These are phyloP conservation scores for Anadara kagoshimensis DNA, from an alignment of 1,140 invertebrate genomes.

Conservation along the genomic window DNA sequence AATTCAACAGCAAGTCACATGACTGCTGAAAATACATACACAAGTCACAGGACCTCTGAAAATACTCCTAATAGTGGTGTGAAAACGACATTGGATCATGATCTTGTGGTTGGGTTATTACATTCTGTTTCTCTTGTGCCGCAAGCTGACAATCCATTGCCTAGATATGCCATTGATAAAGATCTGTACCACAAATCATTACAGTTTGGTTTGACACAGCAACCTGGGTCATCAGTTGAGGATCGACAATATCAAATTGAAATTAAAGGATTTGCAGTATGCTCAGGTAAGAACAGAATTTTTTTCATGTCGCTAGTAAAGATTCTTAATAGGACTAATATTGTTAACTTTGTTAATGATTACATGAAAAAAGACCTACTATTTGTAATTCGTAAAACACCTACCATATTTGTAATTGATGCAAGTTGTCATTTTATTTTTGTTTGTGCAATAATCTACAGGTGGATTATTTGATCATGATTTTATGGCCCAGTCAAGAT, in stretches of 20 bases:
- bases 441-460: no score
- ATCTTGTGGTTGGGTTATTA: conserved; percentile 58
- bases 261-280: conserved; percentile 80
- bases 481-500: no score
- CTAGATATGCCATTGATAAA: conserved; percentile 77
- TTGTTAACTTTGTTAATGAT: conserved; percentile 4
- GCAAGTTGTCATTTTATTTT: conserved; percentile 16
- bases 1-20: no score
- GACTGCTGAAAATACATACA: background rate
- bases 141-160: conserved; percentile 89
- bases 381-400: background rate
- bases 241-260: conserved; percentile 90
- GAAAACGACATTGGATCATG: conserved; percentile 48
- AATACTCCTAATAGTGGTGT: background rate
- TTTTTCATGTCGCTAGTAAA: background rate
- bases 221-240: conserved; percentile 85
- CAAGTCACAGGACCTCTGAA: background rate
- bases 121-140: conserved; percentile 76
- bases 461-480: no score
- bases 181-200: conserved; percentile 61
- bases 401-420: background rate
- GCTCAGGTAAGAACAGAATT: conserved; percentile 75
- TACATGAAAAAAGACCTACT: background rate
- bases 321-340: background rate
- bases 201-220: conserved; percentile 75